Base-by-base conservation (phyloP, 2,888 invertebrate species). In the Rhimphoctona megacephalus region DNA sequence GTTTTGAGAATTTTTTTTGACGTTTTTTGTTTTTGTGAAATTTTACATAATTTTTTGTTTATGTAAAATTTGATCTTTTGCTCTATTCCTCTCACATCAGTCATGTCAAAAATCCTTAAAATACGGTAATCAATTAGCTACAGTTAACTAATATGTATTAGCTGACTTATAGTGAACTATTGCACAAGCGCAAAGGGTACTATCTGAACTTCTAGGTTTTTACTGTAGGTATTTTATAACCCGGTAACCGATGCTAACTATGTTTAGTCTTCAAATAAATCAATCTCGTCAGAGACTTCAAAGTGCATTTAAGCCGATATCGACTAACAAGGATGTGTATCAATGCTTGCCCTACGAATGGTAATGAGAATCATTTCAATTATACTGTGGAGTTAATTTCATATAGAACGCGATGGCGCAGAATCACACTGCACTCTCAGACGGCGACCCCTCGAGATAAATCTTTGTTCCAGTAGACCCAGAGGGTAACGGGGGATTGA, bases 381-480 rank as follows among this genome's bases (percentile, higher is more conserved):
- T 64, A 64, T 72, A 81, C 36, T 25, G 25, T 33, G 49, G 49
- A 64, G 80, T 64, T 81, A 81, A 81, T 81, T 81, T 64, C 43
- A 72, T 61, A 72, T 49, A 36, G 72, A 64, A 61, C 14, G 64
- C 49, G 5, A 72, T 72, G 22, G 22, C 19, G 25, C 49, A 39
- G 36, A 78, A 39, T 30, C 64, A 66, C 39, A 43, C 64, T 72
- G 39, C 49, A 43, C 33, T 81, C 49, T 70, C 22, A 78, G 54
- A 78, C 54, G 49, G 69, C 39, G 43, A 79, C 69, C 67, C 30
- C 57, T 57, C 57, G 57, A 70, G 70, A 79, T 79, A 79, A 79
- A 79, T 85, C 73, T 67, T 78, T 57, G 69, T 85, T 19, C 74
- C 73, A 33, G 66, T 30, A 83, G 66, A 83, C 54, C 69, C 79